Conservation (phyloP, 2,113 vertebrate species). For the Serranochromis macrocephalus region DNA sequence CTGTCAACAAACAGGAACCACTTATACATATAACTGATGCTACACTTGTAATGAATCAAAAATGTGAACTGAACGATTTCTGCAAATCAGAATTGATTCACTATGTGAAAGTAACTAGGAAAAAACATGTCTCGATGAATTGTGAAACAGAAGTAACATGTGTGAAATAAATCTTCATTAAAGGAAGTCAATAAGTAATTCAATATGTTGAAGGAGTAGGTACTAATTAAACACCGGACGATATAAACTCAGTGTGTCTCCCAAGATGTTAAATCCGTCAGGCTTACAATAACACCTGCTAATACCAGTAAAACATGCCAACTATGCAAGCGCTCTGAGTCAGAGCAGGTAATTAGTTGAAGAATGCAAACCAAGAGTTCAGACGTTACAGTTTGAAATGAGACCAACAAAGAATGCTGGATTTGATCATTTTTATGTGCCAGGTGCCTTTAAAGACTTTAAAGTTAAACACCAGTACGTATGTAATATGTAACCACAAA, state of each 20-base stretch:
- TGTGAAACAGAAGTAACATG: neutral
- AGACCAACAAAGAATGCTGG: neutral
- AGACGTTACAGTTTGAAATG: neutral
- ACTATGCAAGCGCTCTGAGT: neutral
- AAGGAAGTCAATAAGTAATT: neutral
- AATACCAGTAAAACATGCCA: slow-evolving; percentile 35
- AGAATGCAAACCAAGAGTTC: slow-evolving; percentile 18
- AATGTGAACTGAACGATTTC: neutral
- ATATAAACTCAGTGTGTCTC: neutral
- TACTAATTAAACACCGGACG: neutral
- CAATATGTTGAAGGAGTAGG: neutral
- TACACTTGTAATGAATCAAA: neutral
- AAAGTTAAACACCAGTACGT: neutral
- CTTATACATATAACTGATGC: neutral
- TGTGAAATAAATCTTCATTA: neutral
- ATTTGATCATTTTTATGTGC: neutral
- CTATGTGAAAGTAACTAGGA: neutral
- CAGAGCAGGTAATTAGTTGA: slow-evolving; percentile 11
- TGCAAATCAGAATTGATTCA: neutral
- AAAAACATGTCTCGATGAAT: neutral
- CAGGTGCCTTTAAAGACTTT: neutral
- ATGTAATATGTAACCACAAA: neutral
- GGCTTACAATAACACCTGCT: slow-evolving; percentile 29
- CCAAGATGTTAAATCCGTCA: neutral
- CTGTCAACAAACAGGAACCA: neutral